Evolutionary conservation across 2,888 invertebrate species (phyloP).

Genomic region (Augochlorella aurata): DNA sequence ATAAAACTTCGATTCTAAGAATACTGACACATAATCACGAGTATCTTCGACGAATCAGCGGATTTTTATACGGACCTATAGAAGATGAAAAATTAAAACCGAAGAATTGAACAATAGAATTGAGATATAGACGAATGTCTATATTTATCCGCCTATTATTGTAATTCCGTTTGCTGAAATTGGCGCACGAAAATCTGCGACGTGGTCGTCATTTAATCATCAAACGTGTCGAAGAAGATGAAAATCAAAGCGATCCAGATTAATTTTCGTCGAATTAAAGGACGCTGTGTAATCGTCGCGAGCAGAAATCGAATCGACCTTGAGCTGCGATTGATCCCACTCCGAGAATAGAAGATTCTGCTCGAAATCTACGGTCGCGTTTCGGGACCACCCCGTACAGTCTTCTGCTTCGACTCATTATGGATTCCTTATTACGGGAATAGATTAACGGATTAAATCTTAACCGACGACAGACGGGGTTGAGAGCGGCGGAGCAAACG

Average conservation of each 20-base stretch:
- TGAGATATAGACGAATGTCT: too few relatives aligned
- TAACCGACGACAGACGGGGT: conserved; percentile 60
- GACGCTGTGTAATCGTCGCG: not conserved
- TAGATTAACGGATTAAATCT: conserved; percentile 76
- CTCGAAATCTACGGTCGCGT: not conserved
- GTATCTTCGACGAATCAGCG: not conserved
- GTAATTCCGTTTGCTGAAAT: too few relatives aligned
- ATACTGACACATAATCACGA: not conserved
- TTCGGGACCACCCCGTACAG: conserved; percentile 46
- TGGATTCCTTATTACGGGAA: conserved; percentile 75
- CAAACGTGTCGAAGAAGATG: not conserved
- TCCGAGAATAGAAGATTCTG: not conserved
- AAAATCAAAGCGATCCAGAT: not conserved
- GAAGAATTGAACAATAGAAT: too few relatives aligned
- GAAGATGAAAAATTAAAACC: too few relatives aligned
- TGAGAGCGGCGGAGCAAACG: conserved; percentile 12
- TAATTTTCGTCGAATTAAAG: not conserved
- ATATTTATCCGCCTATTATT: too few relatives aligned
- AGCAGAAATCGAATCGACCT: not conserved
- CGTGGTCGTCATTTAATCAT: not conserved
- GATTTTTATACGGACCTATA: not conserved
- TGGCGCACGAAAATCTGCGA: too few relatives aligned
- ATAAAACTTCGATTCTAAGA: not conserved
- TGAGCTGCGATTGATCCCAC: not conserved
- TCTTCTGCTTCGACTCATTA: conserved; percentile 71